Evolutionary conservation across 2,113 vertebrate genomes (phyloP).

Genomic region (Phylloscopus trochilus): DNA sequence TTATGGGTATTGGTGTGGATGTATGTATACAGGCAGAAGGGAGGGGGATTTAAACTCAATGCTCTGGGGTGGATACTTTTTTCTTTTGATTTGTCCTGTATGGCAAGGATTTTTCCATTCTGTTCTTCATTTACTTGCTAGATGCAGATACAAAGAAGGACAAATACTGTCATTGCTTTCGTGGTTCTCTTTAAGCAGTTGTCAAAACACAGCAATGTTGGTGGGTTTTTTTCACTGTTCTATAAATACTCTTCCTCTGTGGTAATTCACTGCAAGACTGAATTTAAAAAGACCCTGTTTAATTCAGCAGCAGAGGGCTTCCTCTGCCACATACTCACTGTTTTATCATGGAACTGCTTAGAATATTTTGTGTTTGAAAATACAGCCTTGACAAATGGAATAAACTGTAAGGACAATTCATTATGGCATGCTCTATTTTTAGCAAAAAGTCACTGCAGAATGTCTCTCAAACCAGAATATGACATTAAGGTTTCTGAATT

Average conservation of each 20-base stretch:
- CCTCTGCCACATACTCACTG: background rate
- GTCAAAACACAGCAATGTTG: background rate
- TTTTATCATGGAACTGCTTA: background rate
- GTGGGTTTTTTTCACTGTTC: background rate
- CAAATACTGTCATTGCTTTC: conserved; percentile 16
- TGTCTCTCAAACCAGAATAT: background rate
- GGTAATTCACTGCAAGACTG: background rate
- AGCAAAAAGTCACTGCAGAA: background rate
- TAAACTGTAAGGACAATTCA: background rate
- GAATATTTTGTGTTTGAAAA: background rate
- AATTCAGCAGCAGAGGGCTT: background rate
- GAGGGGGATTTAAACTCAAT: background rate
- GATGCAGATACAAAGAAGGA: conserved; percentile 13
- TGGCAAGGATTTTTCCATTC: background rate
- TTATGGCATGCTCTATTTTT: background rate
- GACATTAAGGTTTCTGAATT: background rate
- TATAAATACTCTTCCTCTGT: conserved; percentile 30
- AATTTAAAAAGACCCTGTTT: background rate
- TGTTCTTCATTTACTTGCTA: background rate
- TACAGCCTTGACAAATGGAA: background rate
- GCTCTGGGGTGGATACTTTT: background rate
- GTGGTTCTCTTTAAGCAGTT: background rate
- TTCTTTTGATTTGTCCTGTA: background rate
- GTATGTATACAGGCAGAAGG: background rate
- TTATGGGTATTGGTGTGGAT: background rate